Percentiles rank a stretch among this genome's conserved stretches.
Conservation (phyloP, 2,113 vertebrate species). For the Oreamnos americanus region DNA sequence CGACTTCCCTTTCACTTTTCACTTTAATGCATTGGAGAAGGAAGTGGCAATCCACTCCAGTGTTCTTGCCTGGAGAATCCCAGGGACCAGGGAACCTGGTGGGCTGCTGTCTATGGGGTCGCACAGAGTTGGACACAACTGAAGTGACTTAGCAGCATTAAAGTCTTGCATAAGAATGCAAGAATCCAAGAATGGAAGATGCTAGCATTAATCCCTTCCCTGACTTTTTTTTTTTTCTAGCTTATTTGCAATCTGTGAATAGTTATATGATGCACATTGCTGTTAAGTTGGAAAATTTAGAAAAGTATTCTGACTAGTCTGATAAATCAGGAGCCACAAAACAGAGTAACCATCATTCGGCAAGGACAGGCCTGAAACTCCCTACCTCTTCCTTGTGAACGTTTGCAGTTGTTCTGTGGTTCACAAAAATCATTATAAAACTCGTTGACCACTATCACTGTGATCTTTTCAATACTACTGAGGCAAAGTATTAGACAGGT, state of each 20-base stretch:
- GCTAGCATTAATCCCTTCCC: neutral
- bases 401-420: neutral
- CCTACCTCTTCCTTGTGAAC: neutral
- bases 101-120: too few species aligned
- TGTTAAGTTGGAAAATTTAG: neutral
- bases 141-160: neutral
- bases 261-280: neutral
- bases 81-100: too few species aligned
- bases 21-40: too few species aligned
- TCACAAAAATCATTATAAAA: neutral
- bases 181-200: neutral
- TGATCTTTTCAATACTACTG: neutral
- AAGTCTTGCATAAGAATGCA: neutral
- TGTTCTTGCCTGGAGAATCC: too few species aligned
- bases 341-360: neutral
- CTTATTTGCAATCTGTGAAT: neutral
- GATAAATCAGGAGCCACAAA: neutral
- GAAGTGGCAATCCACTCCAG: too few species aligned
- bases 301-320: neutral
- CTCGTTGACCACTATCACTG: neutral
- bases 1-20: too few species aligned
- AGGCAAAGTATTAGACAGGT: neutral
- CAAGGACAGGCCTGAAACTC: neutral
- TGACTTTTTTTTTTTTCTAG: neutral
- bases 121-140: too few species aligned